Conservation (phyloP, 2,113 vertebrate species). For the Opisthocomus hoazin region DNA sequence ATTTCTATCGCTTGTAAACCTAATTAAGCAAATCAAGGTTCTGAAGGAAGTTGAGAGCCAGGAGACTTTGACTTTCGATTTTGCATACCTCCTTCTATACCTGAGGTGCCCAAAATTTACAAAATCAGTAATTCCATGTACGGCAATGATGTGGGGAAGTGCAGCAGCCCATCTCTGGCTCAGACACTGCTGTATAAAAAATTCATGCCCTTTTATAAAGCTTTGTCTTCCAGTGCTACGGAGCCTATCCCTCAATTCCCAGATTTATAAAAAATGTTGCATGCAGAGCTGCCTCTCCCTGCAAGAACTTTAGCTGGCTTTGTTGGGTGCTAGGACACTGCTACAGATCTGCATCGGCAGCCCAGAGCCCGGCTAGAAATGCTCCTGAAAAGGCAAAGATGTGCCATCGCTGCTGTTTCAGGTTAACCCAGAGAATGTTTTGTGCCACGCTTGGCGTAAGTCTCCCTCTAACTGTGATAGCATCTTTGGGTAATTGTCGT, state of each 20-base stretch:
- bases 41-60: background rate
- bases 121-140: background rate
- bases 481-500: background rate
- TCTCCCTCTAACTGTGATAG: background rate
- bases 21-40: background rate
- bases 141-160: rapidly evolving
- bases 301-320: background rate
- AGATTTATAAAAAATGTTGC: background rate
- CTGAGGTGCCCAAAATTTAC: background rate
- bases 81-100: background rate
- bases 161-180: background rate
- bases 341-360: background rate
- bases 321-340: background rate
- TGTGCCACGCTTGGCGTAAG: background rate
- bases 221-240: background rate
- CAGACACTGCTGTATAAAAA: background rate
- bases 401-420: background rate
- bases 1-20: background rate
- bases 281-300: background rate
- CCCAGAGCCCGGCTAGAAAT: background rate
- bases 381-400: background rate
- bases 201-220: background rate
- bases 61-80: background rate
- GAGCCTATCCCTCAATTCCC: background rate
- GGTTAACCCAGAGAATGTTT: background rate